A percentile compares a stretch with the other conserved stretches of the same genome.
Evolutionary conservation across 2,113 vertebrate genomes (phyloP).

Genomic region (Lutjanus erythropterus): DNA sequence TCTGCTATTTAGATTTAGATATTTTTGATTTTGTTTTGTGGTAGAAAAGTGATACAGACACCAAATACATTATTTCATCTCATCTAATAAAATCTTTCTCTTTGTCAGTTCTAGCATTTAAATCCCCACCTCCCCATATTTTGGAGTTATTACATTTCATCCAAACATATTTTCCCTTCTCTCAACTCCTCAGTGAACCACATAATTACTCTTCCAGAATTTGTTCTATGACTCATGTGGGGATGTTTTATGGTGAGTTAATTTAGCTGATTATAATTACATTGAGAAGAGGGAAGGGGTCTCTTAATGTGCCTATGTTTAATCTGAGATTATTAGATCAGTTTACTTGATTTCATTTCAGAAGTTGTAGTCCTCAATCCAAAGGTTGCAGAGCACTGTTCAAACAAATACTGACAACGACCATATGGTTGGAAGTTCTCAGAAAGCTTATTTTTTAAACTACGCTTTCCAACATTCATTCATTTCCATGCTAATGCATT

Average conservation of each 20-base stretch:
- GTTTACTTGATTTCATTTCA: neutral
- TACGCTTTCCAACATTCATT: neutral
- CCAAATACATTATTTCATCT: neutral
- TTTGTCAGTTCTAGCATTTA: neutral
- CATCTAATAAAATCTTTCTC: neutral
- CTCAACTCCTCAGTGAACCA: neutral
- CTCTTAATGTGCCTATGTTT: neutral
- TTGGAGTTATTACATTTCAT: neutral
- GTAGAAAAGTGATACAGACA: neutral
- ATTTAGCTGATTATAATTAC: neutral
- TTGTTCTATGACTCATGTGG: neutral
- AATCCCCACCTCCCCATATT: neutral
- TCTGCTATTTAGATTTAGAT: neutral
- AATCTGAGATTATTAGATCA: neutral
- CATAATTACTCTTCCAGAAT: neutral
- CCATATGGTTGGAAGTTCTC: neutral
- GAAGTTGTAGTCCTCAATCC: neutral
- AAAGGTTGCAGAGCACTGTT: neutral
- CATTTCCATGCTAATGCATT: neutral
- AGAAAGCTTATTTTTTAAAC: neutral
- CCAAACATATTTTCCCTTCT: neutral
- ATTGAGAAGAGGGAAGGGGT: neutral
- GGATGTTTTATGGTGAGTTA: neutral
- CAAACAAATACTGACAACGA: neutral
- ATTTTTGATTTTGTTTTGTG: neutral